These are phyloP conservation scores for Pyrochroa serraticornis DNA, from an alignment of 2,888 invertebrate genomes.

Conservation along the genomic window DNA sequence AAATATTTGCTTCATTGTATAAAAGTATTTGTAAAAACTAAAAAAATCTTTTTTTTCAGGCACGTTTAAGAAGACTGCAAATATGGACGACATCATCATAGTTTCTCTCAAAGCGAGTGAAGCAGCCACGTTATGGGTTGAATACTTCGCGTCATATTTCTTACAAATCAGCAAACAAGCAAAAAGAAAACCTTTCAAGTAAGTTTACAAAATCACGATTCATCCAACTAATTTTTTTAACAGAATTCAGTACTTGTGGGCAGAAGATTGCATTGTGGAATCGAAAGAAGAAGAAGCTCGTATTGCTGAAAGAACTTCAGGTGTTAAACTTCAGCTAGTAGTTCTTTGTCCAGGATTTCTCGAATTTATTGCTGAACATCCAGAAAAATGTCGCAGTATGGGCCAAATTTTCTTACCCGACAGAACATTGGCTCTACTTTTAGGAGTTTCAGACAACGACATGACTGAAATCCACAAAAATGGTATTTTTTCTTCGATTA, in stretches of 20 bases:
- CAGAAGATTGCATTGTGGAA: conserved; percentile 65
- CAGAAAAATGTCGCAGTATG: conserved; percentile 61
- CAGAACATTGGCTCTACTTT: conserved; percentile 78
- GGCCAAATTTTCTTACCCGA: conserved; percentile 70
- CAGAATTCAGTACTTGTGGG: conserved; percentile 76
- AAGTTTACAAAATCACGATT: conserved; percentile 46
- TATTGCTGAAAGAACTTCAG: conserved; percentile 64
- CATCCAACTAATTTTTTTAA: conserved; percentile 38
- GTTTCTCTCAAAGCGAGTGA: conserved; percentile 80
- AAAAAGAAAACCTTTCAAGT: conserved; percentile 79
- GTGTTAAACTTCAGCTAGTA: conserved; percentile 78
- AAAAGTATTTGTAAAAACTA: no score
- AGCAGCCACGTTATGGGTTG: conserved; percentile 79
- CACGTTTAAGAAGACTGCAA: conserved; percentile 47
- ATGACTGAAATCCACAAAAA: conserved; percentile 72
- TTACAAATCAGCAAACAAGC: conserved; percentile 84
- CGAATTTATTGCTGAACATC: conserved; percentile 64
- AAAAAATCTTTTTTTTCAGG: conserved; percentile 48
- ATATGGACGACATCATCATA: conserved; percentile 83
- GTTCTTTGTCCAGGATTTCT: conserved; percentile 80
- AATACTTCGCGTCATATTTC: conserved; percentile 81
- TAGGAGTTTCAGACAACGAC: conserved; percentile 78
- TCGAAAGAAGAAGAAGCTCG: conserved; percentile 59
- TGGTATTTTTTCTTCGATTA: conserved; percentile 56
- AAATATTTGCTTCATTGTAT: no score